Evolutionary conservation across 1,140 invertebrate species (phyloP).

Genomic region (Bombus consobrinus): DNA sequence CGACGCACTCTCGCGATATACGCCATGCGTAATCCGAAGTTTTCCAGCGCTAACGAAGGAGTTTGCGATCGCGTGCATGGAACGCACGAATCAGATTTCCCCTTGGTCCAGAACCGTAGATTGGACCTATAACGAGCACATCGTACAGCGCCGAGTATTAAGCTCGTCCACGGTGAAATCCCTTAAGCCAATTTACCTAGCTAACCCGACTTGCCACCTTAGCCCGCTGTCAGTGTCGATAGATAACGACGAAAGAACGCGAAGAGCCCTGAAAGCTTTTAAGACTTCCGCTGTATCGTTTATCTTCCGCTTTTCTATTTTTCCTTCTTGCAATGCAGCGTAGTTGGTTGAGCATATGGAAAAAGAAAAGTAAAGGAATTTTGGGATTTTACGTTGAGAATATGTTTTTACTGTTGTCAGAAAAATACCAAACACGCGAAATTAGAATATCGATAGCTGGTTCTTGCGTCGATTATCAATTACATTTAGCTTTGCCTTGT

Average conservation of each 20-base stretch:
- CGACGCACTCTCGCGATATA: background rate
- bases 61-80: background rate
- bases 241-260: slow-evolving; percentile 63
- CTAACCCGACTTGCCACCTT: slow-evolving; percentile 64
- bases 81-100: slow-evolving; percentile 36
- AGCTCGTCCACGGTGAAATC: slow-evolving; percentile 72
- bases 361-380: too few species aligned
- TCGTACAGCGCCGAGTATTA: slow-evolving; percentile 65
- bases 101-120: slow-evolving; percentile 14
- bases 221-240: slow-evolving; percentile 52
- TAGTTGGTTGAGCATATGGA: too few species aligned
- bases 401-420: too few species aligned
- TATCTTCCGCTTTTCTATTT: background rate
- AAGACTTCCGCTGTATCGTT: background rate
- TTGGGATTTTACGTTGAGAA: too few species aligned
- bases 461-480: too few species aligned
- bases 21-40: slow-evolving; percentile 18
- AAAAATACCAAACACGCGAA: too few species aligned
- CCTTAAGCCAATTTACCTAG: slow-evolving; percentile 78
- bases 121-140: slow-evolving; percentile 51
- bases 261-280: slow-evolving; percentile 17
- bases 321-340: background rate
- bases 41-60: slow-evolving; percentile 30
- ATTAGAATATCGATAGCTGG: too few species aligned
- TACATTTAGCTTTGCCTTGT: too few species aligned